Percentiles rank a stretch among this genome's conserved stretches.
phyloP scores from a whole-genome alignment of 1,140 invertebrate species.

The Lepidostoma basale region DNA sequence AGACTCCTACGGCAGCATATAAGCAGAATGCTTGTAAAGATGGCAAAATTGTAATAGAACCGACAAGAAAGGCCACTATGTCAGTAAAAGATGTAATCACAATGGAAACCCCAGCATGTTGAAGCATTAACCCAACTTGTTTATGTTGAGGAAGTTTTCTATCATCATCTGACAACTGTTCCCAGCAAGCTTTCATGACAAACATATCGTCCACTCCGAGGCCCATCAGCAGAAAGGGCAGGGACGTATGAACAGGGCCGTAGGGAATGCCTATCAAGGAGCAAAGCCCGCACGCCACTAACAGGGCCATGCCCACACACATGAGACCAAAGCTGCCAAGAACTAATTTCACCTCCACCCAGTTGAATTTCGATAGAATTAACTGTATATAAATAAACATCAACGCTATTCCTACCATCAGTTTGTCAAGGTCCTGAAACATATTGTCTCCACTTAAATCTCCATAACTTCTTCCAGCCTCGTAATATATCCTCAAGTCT shows the following conservation, averaged over 20 bases:
- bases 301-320: constrained; percentile 77
- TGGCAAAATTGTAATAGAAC: constrained; percentile 74
- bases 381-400: constrained; percentile 78
- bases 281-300: constrained; percentile 74
- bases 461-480: constrained; percentile 74
- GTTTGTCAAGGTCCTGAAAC: constrained; percentile 74
- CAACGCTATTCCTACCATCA: constrained; percentile 70
- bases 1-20: constrained; percentile 73
- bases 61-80: constrained; percentile 77
- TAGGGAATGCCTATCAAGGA: constrained; percentile 76
- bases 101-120: constrained; percentile 82
- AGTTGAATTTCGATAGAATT: constrained; percentile 75
- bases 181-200: constrained; percentile 78
- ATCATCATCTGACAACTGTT: constrained; percentile 62
- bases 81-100: constrained; percentile 85
- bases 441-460: constrained; percentile 72
- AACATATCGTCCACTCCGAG: constrained; percentile 83
- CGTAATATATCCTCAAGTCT: constrained; percentile 61
- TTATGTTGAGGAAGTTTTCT: constrained; percentile 62
- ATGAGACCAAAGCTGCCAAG: constrained; percentile 71
- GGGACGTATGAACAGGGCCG: constrained; percentile 80
- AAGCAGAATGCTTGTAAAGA: constrained; percentile 77
- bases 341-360: constrained; percentile 73
- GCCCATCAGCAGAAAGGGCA: constrained; percentile 83
- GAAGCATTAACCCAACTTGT: constrained; percentile 71